These are phyloP conservation scores for Clamator glandarius DNA, from an alignment of 2,797 vertebrate species.

Conservation along the genomic window DNA sequence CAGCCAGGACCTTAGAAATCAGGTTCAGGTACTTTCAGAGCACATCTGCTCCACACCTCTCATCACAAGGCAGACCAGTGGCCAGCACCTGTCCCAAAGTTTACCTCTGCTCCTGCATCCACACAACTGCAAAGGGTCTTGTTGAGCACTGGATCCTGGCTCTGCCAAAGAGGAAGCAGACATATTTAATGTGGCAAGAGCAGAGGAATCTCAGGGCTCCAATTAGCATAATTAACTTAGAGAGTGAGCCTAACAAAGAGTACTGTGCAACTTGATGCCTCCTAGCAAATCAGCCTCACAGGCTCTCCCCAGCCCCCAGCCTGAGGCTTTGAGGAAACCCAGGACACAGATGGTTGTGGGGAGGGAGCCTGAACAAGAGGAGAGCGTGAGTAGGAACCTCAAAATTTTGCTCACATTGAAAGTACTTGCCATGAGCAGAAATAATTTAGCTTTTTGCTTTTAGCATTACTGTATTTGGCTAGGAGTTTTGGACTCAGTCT, in stretches of 20 bases:
- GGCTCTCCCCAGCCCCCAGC: constrained; percentile 54
- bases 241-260: constrained; percentile 68
- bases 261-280: constrained; percentile 75
- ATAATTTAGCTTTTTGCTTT: constrained; percentile 51
- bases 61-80: background rate
- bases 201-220: constrained; percentile 67
- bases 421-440: constrained; percentile 39
- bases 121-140: background rate
- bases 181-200: constrained; percentile 1
- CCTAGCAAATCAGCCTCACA: constrained; percentile 69
- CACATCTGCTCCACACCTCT: background rate
- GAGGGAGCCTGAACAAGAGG: background rate
- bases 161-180: constrained; percentile 27
- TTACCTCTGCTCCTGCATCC: background rate
- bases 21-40: background rate
- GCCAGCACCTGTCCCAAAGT: background rate
- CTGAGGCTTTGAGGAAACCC: constrained; percentile 65
- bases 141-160: accelerated
- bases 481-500: background rate
- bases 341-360: background rate
- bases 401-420: background rate
- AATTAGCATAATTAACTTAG: constrained; percentile 75
- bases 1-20: constrained; percentile 31
- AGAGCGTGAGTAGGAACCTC: background rate
- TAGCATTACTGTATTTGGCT: constrained; percentile 38